Evolutionary conservation across 1,140 invertebrate species (phyloP).

Genomic region (Hyles euphorbiae): DNA sequence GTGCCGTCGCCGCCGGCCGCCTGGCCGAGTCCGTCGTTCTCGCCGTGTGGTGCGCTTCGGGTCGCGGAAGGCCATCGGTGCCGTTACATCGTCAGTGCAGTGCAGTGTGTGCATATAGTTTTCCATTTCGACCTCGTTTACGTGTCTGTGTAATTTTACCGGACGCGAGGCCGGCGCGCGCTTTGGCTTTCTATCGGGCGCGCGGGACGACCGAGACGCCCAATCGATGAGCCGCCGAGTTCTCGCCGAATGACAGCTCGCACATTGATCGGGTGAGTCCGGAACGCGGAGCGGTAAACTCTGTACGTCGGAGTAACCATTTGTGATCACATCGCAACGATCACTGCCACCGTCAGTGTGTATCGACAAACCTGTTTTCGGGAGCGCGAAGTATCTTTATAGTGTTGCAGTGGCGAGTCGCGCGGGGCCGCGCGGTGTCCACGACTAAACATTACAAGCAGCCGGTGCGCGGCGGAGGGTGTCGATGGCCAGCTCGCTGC

Average conservation of each 20-base stretch:
- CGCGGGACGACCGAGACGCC: constrained; percentile 31
- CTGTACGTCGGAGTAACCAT: constrained; percentile 1
- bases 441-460: constrained; percentile 18
- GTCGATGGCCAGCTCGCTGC: constrained; percentile 18
- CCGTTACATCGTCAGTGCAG: constrained; percentile 28
- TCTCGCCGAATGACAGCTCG: constrained; percentile 55
- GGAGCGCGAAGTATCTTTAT: constrained; percentile 27
- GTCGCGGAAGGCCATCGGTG: constrained; percentile 9
- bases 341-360: constrained; percentile 18
- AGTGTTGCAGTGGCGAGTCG: constrained; percentile 15
- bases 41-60: constrained; percentile 7
- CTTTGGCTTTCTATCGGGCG: constrained; percentile 53
- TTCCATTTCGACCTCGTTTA: constrained; percentile 53
- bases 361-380: constrained; percentile 31
- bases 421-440: constrained; percentile 22
- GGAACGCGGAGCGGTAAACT: constrained; percentile 15
- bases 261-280: constrained; percentile 70
- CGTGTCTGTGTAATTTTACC: constrained; percentile 30
- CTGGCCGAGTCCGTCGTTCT: constrained; percentile 24
- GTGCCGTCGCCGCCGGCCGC: constrained; percentile 24
- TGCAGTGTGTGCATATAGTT: constrained; percentile 32
- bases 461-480: constrained; percentile 27
- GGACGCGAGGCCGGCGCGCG: constrained; percentile 35
- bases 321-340: background rate
- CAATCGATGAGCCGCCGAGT: constrained; percentile 61